Evolutionary conservation across 1,140 invertebrate genomes (phyloP).

Genomic region (Drosophila rhopaloa): DNA sequence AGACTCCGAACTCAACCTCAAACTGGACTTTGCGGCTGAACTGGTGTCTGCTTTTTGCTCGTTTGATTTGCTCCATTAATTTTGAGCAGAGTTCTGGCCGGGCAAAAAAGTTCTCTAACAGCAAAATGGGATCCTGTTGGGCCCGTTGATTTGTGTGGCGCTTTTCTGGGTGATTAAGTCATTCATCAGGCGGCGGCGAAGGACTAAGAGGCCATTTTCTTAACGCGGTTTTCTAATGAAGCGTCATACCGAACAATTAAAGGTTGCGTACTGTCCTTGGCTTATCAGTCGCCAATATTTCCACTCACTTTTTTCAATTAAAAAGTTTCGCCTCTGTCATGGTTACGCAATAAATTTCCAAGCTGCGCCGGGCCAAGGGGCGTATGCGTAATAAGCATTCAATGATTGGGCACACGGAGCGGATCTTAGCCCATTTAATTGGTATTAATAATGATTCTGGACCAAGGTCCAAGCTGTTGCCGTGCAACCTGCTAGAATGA

Average conservation of each 20-base stretch:
- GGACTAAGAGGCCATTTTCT: slow-evolving; percentile 18
- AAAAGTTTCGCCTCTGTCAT: slow-evolving; percentile 60
- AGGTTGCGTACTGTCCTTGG: slow-evolving; percentile 23
- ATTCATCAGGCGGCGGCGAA: slow-evolving; percentile 62
- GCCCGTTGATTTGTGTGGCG: slow-evolving; percentile 74
- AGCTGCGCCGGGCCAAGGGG: slow-evolving; percentile 16
- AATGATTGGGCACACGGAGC: slow-evolving; percentile 51
- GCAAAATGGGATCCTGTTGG: slow-evolving; percentile 35
- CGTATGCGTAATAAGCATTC: slow-evolving; percentile 65
- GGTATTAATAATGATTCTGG: slow-evolving; percentile 51
- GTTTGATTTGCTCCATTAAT: slow-evolving; percentile 79
- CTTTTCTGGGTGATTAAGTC: slow-evolving; percentile 81
- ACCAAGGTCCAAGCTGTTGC: slow-evolving; percentile 35
- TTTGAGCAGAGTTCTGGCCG: slow-evolving; percentile 54
- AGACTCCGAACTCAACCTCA: slow-evolving; percentile 17
- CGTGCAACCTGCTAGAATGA: slow-evolving; percentile 9
- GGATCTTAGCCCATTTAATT: slow-evolving; percentile 55
- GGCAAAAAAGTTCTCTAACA: slow-evolving; percentile 64
- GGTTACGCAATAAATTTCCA: slow-evolving; percentile 48
- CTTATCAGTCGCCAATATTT: slow-evolving; percentile 23
- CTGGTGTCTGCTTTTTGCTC: slow-evolving; percentile 53
- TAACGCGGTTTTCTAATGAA: slow-evolving; percentile 56
- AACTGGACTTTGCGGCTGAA: slow-evolving; percentile 25
- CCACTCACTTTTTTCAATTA: slow-evolving; percentile 58
- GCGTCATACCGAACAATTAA: slow-evolving; percentile 71